Conservation (phyloP, 2,888 invertebrate species). For the Malachius bipustulatus region DNA sequence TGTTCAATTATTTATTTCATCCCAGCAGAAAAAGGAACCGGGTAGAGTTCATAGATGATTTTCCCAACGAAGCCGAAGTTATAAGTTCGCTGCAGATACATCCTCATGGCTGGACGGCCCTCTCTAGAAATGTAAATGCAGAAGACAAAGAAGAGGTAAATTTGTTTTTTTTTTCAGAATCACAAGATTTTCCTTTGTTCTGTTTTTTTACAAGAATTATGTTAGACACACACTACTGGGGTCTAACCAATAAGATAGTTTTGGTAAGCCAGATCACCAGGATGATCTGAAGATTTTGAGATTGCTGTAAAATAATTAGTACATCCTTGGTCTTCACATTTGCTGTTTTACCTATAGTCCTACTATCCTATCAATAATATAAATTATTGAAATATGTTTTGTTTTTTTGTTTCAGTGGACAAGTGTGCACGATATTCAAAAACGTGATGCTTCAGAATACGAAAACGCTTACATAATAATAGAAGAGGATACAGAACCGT, state of each 20-base stretch:
- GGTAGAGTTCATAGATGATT: conserved; percentile 83
- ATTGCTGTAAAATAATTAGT: too few species aligned
- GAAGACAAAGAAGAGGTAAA: conserved; percentile 74
- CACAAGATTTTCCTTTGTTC: too few species aligned
- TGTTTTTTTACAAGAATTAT: too few species aligned
- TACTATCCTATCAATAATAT: too few species aligned
- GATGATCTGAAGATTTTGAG: too few species aligned
- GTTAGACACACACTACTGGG: too few species aligned
- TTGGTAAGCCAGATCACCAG: too few species aligned
- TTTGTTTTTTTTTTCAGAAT: too few species aligned
- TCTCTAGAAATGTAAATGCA: conserved; percentile 77
- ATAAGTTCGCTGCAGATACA: conserved; percentile 82
- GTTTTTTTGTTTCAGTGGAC: conserved; percentile 55
- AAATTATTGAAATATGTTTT: conserved; percentile 4
- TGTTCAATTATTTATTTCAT: conserved; percentile 73
- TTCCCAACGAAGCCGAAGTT: conserved; percentile 85
- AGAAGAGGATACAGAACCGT: conserved; percentile 22
- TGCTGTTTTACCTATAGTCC: too few species aligned
- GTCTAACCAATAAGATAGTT: too few species aligned
- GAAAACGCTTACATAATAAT: conserved; percentile 30
- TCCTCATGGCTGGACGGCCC: conserved; percentile 80
- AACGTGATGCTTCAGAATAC: conserved; percentile 39
- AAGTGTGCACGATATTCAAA: conserved; percentile 87
- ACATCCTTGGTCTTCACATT: too few species aligned
- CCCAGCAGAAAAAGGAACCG: conserved; percentile 63